These are phyloP conservation scores for Paramormyrops kingsleyae DNA, from an alignment of 2,113 vertebrate species.

Conservation along the genomic window DNA sequence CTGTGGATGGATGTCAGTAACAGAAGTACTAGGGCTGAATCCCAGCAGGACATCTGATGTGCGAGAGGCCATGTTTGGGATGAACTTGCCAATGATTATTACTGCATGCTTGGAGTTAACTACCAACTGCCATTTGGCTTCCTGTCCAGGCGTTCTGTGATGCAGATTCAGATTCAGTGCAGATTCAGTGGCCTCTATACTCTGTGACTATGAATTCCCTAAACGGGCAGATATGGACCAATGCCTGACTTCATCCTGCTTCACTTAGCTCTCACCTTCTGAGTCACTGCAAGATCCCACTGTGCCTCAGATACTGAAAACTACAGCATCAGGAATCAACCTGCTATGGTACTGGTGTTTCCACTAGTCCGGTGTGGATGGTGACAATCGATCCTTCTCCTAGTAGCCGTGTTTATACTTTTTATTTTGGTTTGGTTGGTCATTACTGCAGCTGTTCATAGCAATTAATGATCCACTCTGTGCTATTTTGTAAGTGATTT, in stretches of 20 bases:
- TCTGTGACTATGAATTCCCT: not conserved
- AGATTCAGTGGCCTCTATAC: not conserved
- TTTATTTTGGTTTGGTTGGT: not conserved
- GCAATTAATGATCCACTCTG: not conserved
- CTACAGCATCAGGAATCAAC: not conserved
- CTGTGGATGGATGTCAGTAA: not conserved
- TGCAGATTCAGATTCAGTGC: not conserved
- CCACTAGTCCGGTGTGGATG: not conserved
- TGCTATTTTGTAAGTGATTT: not conserved
- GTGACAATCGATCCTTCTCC: not conserved
- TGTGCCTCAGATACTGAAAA: not conserved
- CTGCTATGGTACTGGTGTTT: not conserved
- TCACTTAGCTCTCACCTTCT: not conserved
- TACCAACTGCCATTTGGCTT: not conserved
- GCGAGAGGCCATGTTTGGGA: not conserved
- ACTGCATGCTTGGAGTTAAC: not conserved
- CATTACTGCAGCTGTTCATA: not conserved
- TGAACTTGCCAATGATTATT: not conserved
- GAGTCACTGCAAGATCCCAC: not conserved
- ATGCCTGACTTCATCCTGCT: not conserved
- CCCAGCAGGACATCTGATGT: not conserved
- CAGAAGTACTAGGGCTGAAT: not conserved
- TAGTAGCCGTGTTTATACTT: not conserved
- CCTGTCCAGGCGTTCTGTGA: not conserved
- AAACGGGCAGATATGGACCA: not conserved